Conservation (phyloP, 2,888 invertebrate species). For the Apeira syringaria region DNA sequence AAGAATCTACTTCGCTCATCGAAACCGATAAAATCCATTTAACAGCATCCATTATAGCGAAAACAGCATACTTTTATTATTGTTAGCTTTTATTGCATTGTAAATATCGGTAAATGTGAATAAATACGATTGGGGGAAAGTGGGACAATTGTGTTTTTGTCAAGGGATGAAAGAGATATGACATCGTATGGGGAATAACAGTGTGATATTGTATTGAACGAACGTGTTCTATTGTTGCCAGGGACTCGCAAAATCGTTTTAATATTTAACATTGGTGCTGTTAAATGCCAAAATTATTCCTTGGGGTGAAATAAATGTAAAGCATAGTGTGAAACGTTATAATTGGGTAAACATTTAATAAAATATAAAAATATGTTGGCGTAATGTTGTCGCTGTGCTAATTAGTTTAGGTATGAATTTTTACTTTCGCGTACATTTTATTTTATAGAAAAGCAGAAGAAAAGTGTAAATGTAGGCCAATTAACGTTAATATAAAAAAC, state of each 20-base stretch:
- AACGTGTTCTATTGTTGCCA: neutral
- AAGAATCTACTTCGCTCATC: slow-evolving; percentile 36
- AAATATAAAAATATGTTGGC: slow-evolving; percentile 2
- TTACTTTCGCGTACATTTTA: too few species aligned
- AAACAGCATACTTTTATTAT: slow-evolving; percentile 48
- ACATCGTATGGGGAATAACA: slow-evolving; percentile 9
- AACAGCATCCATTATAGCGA: slow-evolving; percentile 43
- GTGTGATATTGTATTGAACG: slow-evolving; percentile 9
- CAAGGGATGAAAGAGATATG: slow-evolving; percentile 22
- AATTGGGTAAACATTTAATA: neutral
- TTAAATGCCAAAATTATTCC: slow-evolving; percentile 19
- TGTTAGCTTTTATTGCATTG: slow-evolving; percentile 49
- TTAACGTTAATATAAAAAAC: too few species aligned
- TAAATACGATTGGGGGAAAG: slow-evolving; percentile 36
- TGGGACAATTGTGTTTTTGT: slow-evolving; percentile 35
- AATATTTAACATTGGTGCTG: slow-evolving; percentile 5
- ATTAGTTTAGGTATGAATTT: too few species aligned
- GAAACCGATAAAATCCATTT: slow-evolving; percentile 43
- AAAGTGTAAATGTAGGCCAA: too few species aligned
- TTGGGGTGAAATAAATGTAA: slow-evolving; percentile 10
- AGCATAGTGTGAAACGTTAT: slow-evolving; percentile 16
- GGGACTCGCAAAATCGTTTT: slow-evolving; percentile 14
- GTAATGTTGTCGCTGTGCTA: neutral
- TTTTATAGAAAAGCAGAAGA: too few species aligned
- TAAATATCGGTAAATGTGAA: slow-evolving; percentile 48